Evolutionary conservation across 2,113 vertebrate genomes (phyloP).

Genomic region (Axis porcinus): DNA sequence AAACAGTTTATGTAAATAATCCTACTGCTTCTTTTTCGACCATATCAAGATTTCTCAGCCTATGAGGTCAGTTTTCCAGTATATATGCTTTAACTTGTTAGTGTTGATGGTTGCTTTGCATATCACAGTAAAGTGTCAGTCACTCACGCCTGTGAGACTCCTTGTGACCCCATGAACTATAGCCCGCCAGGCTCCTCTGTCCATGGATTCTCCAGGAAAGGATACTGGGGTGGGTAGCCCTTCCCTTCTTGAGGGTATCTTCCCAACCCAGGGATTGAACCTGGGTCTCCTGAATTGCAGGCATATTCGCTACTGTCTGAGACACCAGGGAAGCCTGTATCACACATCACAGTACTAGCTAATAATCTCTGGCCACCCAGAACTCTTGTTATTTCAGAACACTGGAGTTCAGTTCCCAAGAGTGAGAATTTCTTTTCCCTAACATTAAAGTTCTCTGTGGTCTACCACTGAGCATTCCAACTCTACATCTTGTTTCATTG

Average conservation of each 20-base stretch:
- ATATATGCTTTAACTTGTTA: not conserved
- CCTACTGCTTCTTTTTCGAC: not conserved
- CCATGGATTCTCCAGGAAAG: not conserved
- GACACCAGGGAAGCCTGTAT: not conserved
- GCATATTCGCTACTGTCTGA: not conserved
- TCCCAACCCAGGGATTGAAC: not conserved
- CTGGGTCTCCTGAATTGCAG: not conserved
- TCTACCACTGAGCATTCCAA: not conserved
- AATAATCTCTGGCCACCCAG: not conserved
- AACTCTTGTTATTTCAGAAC: not conserved
- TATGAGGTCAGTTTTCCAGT: not conserved
- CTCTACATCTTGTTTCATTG: not conserved
- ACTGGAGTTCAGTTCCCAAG: not conserved
- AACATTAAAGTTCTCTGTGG: not conserved
- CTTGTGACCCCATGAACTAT: not conserved
- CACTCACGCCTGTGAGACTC: not conserved
- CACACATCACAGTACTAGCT: not conserved
- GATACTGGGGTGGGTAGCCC: not conserved
- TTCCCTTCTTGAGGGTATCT: not conserved
- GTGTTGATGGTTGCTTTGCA: not conserved
- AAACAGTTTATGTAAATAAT: not conserved
- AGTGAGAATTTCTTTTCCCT: not conserved
- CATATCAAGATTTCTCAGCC: not conserved
- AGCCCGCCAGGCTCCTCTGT: not conserved
- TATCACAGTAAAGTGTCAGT: not conserved